phyloP scores from a whole-genome alignment of 2,888 invertebrate genomes.

The Erpobdella octoculata region DNA sequence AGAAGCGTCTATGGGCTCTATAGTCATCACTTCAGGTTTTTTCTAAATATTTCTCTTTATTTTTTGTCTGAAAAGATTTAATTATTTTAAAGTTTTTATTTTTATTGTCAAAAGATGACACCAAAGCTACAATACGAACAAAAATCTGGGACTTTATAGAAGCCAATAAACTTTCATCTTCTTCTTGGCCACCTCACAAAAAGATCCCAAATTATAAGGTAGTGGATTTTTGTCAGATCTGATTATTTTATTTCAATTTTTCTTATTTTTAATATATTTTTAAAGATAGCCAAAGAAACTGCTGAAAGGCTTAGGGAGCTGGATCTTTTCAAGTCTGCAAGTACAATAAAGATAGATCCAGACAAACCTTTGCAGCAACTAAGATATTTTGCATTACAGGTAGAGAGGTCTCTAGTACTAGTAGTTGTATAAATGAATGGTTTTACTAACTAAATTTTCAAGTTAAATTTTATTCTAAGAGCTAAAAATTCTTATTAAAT shows the following conservation, averaged over 20 bases:
- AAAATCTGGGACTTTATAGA: conserved; percentile 72
- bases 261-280: not conserved
- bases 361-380: conserved; percentile 75
- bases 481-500: too few species aligned
- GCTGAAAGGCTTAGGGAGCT: conserved; percentile 64
- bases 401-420: conserved; percentile 36
- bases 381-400: conserved; percentile 59
- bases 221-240: not conserved
- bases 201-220: conserved; percentile 55
- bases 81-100: too few species aligned
- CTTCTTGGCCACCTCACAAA: conserved; percentile 65
- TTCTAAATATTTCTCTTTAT: not conserved
- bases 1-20: too few species aligned
- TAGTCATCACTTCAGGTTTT: too few species aligned
- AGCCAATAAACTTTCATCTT: conserved; percentile 65
- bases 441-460: too few species aligned
- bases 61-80: not conserved
- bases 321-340: conserved; percentile 68
- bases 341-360: conserved; percentile 64
- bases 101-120: conserved; percentile 41
- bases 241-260: not conserved
- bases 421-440: not conserved
- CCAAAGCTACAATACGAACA: conserved; percentile 65
- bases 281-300: conserved; percentile 68
- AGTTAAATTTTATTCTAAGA: too few species aligned